A percentile compares a stretch with the other conserved stretches of the same genome.
These are phyloP conservation scores for Trichosurus vulpecula DNA, from an alignment of 2,797 vertebrate genomes.

Conservation along the genomic window DNA sequence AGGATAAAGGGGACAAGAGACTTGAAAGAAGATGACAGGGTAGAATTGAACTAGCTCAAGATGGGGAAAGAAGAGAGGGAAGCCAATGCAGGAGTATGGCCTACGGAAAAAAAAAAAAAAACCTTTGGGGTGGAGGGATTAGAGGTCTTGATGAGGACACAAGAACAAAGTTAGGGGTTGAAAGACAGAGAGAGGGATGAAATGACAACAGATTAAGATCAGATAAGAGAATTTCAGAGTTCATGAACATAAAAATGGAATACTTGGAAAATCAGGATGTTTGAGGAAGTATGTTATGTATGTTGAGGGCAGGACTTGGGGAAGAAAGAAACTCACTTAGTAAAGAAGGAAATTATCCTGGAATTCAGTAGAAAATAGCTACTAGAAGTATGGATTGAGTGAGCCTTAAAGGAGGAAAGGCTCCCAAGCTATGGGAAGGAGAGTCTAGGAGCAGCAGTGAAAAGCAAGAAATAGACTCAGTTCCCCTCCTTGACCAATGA, in stretches of 20 bases:
- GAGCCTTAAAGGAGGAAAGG: background rate
- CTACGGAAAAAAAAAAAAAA: background rate
- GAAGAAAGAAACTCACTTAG: background rate
- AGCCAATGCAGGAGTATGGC: no score
- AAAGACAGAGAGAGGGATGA: background rate
- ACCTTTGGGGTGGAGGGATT: rapidly evolving
- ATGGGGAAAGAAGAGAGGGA: background rate
- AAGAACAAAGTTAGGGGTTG: background rate
- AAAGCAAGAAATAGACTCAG: background rate
- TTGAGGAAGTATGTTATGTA: background rate
- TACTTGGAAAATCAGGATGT: background rate
- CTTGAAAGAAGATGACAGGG: background rate
- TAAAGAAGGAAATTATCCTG: background rate
- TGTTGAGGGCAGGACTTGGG: background rate
- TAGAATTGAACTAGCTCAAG: background rate
- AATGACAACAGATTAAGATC: background rate
- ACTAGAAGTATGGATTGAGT: background rate
- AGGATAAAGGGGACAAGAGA: background rate
- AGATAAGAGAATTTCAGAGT: background rate
- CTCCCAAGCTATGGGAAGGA: background rate
- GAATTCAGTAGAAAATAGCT: background rate
- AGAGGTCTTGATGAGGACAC: background rate
- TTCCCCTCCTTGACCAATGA: background rate
- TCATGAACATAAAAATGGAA: background rate
- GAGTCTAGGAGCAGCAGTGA: background rate